These are phyloP conservation scores for Corythornis vintsioides DNA, from an alignment of 2,113 vertebrate genomes.

Conservation along the genomic window DNA sequence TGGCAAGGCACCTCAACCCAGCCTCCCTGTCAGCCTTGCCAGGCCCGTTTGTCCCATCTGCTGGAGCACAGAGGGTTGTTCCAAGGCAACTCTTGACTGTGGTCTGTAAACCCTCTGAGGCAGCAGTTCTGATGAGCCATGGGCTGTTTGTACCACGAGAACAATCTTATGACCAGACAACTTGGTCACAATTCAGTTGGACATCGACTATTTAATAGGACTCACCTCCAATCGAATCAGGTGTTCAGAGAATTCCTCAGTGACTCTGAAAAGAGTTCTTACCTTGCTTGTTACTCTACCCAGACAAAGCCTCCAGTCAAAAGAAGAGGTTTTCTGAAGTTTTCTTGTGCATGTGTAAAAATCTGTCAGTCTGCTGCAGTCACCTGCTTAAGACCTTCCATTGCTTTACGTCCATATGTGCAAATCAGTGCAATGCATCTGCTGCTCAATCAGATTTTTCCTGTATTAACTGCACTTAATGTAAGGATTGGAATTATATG, in stretches of 20 bases:
- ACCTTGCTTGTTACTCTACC: neutral
- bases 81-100: accelerated
- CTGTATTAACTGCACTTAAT: neutral
- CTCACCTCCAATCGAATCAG: neutral
- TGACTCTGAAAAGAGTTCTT: neutral
- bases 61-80: neutral
- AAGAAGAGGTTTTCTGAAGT: neutral
- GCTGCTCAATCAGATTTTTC: neutral
- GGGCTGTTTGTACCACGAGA: neutral
- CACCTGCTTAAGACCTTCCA: neutral
- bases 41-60: neutral
- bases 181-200: neutral
- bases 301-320: neutral
- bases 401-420: neutral
- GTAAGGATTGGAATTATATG: neutral
- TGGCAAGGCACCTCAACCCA: neutral
- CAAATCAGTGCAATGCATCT: neutral
- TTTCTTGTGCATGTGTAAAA: neutral
- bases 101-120: neutral
- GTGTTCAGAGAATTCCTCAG: neutral
- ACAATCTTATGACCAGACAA: neutral
- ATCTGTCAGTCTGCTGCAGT: neutral
- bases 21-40: neutral
- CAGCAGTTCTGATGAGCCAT: neutral
- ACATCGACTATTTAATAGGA: neutral